Evolutionary conservation across 2,888 invertebrate genomes (phyloP), one percentile per base, ranked within the genome.

Genomic region (Mythimna albipuncta): DNA sequence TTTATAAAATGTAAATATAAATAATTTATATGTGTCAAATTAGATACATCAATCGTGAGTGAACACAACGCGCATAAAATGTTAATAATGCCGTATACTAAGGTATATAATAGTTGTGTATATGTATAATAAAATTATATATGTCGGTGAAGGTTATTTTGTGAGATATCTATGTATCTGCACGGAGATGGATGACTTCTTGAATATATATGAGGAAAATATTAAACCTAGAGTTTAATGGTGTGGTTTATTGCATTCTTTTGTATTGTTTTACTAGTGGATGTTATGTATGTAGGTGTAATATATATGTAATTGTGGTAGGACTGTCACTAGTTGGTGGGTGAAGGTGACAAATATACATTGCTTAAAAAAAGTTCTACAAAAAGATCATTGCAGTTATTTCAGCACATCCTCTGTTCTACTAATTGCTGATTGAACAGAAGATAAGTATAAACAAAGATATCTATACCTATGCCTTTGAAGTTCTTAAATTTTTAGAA

Each of bases 61-160:
- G 47, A 81, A 66, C 59, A 71, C 26, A 64, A 73, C 64, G 75
- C 65, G 57, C 47, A 82, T 82, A 69, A 79, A 77, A 82, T 77
- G 67, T 75, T 72, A 80, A 82, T 80, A 73, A 76, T 59, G 54
- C 69, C 63, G 63, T 69, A 76, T 69, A 69, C 58, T 64, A 63
- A 68, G 32, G 47, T 75, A 64, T 66, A 68, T 50, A 72, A 38
- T 55, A 66, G 59, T 35, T 57, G 52, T 67, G 21, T 55, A 61
- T 64, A 47, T 63, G 54, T 73, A 72, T 69, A 70, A 65, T 79
- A 82, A 73, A 78, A 64, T 65, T 50, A 64, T 69, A 82, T 68
- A 82, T 85, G 81, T 88, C 85, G 86, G 88, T 88, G 87, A 89
- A 89, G 89, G 89, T 82, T 88, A 83, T 63, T 77, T 75, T 73